Evolutionary conservation across 1,140 invertebrate genomes (phyloP).

Genomic region (Drosophila ohnishii): DNA sequence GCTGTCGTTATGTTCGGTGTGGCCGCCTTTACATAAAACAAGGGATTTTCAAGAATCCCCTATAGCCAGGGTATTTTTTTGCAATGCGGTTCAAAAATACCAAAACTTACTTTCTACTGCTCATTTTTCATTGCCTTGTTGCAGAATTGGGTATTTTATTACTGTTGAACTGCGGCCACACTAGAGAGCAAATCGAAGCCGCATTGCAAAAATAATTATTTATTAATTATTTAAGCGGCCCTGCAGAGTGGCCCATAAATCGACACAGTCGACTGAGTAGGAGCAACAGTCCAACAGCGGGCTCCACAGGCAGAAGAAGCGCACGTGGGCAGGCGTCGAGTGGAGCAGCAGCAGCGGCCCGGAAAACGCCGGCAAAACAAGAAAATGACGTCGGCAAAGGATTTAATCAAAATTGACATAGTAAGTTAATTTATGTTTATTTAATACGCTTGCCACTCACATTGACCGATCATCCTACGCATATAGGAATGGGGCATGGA

Average conservation of each 20-base stretch:
- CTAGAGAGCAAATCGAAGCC: not conserved
- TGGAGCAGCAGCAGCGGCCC: not conserved
- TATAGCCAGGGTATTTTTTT: not conserved
- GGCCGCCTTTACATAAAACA: not conserved
- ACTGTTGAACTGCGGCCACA: not conserved
- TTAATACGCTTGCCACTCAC: not conserved
- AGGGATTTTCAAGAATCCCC: not conserved
- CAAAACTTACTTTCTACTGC: not conserved
- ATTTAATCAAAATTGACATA: constrained; percentile 82
- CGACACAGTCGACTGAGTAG: not conserved
- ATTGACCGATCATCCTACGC: not conserved
- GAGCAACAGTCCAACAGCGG: not conserved
- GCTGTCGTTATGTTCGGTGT: constrained; percentile 14
- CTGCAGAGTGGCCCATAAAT: not conserved
- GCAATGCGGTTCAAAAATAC: not conserved
- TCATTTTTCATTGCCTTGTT: not conserved
- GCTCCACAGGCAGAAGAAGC: not conserved
- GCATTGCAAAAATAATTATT: constrained; percentile 14
- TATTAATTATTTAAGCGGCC: constrained; percentile 11
- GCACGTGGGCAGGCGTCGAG: not conserved
- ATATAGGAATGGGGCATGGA: constrained; percentile 91
- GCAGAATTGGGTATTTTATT: not conserved
- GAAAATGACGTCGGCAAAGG: constrained; percentile 67
- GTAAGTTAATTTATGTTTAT: constrained; percentile 49
- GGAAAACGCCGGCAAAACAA: constrained; percentile 37